Evolutionary conservation across 2,888 invertebrate species (phyloP).

Genomic region (Elmis aenea): DNA sequence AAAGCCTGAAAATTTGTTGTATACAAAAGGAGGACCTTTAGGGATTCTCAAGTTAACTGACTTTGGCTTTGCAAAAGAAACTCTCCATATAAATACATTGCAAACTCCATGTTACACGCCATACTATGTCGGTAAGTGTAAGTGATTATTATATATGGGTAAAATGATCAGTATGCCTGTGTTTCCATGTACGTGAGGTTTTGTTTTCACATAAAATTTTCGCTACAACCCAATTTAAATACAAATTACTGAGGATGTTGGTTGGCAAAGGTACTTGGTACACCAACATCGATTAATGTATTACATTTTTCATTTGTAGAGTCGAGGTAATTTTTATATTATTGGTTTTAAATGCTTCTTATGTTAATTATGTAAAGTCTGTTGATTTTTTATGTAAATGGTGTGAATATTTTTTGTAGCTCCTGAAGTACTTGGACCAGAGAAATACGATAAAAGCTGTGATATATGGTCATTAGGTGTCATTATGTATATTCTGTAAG

Average conservation of each 20-base stretch:
- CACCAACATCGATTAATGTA: no score
- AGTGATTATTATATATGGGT: conserved; percentile 1
- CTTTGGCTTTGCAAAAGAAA: conserved; percentile 99
- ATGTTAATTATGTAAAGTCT: no score
- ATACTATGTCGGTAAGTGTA: conserved; percentile 86
- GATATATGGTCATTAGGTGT: conserved; percentile 99
- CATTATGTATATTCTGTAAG: conserved; percentile 96
- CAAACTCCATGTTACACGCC: conserved; percentile 99
- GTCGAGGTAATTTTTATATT: no score
- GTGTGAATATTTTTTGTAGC: no score
- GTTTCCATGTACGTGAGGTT: no score
- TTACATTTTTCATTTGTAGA: no score
- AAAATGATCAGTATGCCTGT: conserved; percentile 2
- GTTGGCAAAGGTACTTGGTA: no score
- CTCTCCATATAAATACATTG: conserved; percentile 75
- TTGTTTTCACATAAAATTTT: no score
- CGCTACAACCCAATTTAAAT: no score
- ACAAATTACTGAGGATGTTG: no score
- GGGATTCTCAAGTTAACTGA: conserved; percentile 95
- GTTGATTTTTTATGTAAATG: no score
- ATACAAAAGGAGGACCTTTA: conserved; percentile 67
- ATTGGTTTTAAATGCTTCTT: no score
- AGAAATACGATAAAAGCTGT: conserved; percentile 98
- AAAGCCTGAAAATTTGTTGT: conserved; percentile 95
- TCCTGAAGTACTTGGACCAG: conserved; percentile 84